A percentile compares a stretch with the other conserved stretches of the same genome.
Evolutionary conservation across 2,888 invertebrate species (phyloP).

Genomic region (Epistrophe eligans): DNA sequence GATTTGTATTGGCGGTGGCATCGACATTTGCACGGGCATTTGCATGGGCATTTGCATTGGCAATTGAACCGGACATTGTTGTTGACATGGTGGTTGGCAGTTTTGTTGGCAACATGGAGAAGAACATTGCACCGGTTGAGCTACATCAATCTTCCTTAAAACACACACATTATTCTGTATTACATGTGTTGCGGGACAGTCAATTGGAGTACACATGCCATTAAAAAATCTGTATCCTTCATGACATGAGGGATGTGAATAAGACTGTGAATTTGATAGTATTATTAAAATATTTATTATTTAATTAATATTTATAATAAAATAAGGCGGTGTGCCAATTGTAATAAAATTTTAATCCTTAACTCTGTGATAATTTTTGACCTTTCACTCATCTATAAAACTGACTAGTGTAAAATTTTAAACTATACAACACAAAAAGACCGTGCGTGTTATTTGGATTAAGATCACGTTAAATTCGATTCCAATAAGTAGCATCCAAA

Average conservation of each 20-base stretch:
- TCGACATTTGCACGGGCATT: not conserved
- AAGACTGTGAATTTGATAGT: not conserved
- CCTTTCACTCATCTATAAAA: no score
- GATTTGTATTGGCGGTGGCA: not conserved
- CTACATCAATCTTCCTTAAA: not conserved
- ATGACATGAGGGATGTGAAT: not conserved
- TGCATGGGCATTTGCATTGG: not conserved
- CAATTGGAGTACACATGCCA: conserved; percentile 14
- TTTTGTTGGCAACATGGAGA: conserved; percentile 20
- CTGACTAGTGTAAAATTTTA: no score
- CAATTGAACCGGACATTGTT: not conserved
- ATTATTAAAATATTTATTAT: not conserved
- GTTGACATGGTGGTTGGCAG: conserved; percentile 16
- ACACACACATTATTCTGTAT: conserved; percentile 16
- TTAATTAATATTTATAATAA: not conserved
- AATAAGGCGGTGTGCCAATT: not conserved
- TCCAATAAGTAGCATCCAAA: no score
- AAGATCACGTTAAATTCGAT: no score
- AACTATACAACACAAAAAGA: no score
- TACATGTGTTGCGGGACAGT: conserved; percentile 23
- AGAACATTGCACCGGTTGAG: not conserved
- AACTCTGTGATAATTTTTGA: no score
- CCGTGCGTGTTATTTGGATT: no score
- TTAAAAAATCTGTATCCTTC: not conserved
- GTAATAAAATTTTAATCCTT: not conserved